phyloP scores from a whole-genome alignment of 2,888 invertebrate genomes.

The Onthophagus sagittarius region DNA sequence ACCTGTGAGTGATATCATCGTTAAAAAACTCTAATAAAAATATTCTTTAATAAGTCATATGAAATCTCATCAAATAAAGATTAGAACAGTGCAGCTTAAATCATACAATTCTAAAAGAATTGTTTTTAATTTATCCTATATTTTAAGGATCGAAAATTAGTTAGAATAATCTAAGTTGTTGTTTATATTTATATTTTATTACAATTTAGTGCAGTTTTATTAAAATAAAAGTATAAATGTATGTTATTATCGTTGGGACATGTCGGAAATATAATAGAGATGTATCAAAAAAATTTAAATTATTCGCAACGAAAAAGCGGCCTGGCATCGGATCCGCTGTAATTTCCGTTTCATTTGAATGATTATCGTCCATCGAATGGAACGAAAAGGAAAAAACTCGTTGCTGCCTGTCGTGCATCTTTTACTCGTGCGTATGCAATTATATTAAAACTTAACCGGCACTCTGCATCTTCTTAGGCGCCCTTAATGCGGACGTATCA shows the following conservation, averaged over 20 bases:
- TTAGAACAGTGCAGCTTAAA: no score
- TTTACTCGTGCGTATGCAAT: constrained; percentile 1
- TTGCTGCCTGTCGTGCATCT: not conserved
- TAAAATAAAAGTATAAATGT: not conserved
- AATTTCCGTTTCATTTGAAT: not conserved
- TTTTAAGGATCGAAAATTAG: no score
- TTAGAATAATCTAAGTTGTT: no score
- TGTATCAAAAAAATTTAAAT: not conserved
- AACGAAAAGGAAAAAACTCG: not conserved
- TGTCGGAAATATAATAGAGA: not conserved
- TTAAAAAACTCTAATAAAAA: no score
- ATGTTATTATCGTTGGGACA: not conserved
- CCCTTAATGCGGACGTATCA: constrained; percentile 5
- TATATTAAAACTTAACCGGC: constrained; percentile 3
- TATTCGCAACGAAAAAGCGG: not conserved
- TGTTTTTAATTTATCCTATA: no score
- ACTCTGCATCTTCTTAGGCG: constrained; percentile 1
- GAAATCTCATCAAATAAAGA: no score
- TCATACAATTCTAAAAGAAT: no score
- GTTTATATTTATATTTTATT: no score
- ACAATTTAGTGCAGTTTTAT: not conserved
- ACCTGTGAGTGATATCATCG: no score
- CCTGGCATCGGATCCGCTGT: not conserved
- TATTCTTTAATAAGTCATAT: no score
- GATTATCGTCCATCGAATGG: not conserved